Evolutionary conservation across 2,888 invertebrate species (phyloP).

Genomic region (Flabesymbios commensalis): DNA sequence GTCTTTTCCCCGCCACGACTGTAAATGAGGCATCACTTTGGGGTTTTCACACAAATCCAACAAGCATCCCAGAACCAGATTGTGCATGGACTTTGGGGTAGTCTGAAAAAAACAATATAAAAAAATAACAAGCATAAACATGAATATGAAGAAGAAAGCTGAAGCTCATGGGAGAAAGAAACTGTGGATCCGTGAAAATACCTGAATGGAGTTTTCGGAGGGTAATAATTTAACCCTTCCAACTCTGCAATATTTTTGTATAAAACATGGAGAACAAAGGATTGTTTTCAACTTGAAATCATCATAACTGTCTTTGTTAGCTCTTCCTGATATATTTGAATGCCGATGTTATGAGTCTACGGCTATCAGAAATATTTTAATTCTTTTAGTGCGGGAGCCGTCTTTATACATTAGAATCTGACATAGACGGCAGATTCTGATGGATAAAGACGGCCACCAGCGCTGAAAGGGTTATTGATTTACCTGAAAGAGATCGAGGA

Average conservation of each 20-base stretch:
- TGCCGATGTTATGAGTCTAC: too few species aligned
- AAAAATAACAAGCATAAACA: background rate
- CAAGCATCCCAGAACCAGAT: constrained; percentile 58
- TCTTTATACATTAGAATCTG: too few species aligned
- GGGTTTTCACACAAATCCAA: constrained; percentile 60
- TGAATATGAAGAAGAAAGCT: background rate
- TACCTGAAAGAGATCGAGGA: constrained; percentile 60
- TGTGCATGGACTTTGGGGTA: constrained; percentile 58
- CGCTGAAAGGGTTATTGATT: background rate
- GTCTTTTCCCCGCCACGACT: constrained; percentile 56
- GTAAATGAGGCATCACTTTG: constrained; percentile 57
- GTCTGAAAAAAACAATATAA: constrained; percentile 39
- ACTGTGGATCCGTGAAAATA: background rate
- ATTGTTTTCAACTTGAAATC: too few species aligned
- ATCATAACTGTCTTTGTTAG: too few species aligned
- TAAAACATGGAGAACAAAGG: too few species aligned
- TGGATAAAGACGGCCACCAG: too few species aligned
- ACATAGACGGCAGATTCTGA: too few species aligned
- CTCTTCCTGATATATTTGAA: too few species aligned
- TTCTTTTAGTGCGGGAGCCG: too few species aligned
- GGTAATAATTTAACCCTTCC: too few species aligned
- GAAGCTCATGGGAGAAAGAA: background rate
- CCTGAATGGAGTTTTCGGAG: background rate
- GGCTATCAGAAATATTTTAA: too few species aligned
- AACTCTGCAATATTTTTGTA: too few species aligned